Percentiles rank a stretch among this genome's conserved stretches.
phyloP scores from a whole-genome alignment of 1,140 invertebrate species.

The Trachymyrmex septentrionalis region DNA sequence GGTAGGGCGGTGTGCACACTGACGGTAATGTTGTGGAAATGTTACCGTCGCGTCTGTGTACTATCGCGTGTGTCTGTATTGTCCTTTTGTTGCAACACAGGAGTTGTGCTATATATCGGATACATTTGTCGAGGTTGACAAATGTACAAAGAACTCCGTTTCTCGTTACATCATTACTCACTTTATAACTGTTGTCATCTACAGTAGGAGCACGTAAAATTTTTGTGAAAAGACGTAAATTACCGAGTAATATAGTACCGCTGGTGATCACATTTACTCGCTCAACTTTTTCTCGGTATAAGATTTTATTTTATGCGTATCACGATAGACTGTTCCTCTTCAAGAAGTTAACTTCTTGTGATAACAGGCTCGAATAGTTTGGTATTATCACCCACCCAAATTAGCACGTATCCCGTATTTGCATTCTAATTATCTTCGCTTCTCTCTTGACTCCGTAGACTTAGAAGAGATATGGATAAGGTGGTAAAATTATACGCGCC shows the following conservation, averaged over 20 bases:
- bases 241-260: neutral
- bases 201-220: neutral
- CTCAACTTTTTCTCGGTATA: neutral
- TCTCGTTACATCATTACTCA: conserved; percentile 25
- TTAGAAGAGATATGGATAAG: conserved; percentile 52
- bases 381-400: neutral
- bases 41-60: neutral
- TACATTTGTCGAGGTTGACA: conserved; percentile 53
- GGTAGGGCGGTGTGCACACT: neutral
- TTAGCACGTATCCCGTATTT: conserved; percentile 57
- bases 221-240: neutral
- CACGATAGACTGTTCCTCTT: neutral
- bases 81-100: conserved; percentile 37
- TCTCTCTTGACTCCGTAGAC: neutral
- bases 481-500: conserved; percentile 44
- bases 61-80: conserved; percentile 8
- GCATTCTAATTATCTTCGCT: conserved; percentile 9
- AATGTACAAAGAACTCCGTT: conserved; percentile 23
- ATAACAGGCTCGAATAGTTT: neutral
- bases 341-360: conserved; percentile 12
- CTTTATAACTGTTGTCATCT: neutral
- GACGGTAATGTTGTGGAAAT: conserved; percentile 47
- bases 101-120: conserved; percentile 10
- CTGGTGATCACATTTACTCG: too few species aligned
- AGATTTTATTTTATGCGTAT: neutral